phyloP scores from a whole-genome alignment of 92 coral and sea anemone species.

The Anthopleura xanthogrammica region DNA sequence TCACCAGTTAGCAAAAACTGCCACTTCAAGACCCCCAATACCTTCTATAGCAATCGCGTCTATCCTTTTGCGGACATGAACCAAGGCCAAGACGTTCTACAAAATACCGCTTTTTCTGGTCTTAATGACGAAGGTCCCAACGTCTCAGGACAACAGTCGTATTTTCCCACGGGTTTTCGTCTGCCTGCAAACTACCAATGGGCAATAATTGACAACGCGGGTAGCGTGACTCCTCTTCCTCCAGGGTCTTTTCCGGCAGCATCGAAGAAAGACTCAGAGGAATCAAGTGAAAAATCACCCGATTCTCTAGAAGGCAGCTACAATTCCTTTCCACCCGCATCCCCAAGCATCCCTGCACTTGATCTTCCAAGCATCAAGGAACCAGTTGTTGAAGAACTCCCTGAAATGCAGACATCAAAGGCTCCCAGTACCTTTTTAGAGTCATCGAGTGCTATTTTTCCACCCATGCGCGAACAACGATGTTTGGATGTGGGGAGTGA shows the following conservation, averaged over 20 bases:
- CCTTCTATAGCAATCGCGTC: background rate
- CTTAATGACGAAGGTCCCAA: background rate
- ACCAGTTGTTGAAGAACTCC: background rate
- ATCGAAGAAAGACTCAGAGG: background rate
- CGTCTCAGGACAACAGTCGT: background rate
- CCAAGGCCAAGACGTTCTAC: background rate
- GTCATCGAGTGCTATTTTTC: background rate
- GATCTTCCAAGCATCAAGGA: no score
- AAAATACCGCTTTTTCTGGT: background rate
- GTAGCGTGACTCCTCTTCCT: background rate
- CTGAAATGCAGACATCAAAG: background rate
- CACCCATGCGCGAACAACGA: background rate
- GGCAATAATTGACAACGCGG: slow-evolving; percentile 1
- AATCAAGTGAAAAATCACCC: background rate
- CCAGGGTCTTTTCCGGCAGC: background rate
- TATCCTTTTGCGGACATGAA: background rate
- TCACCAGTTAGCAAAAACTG: background rate
- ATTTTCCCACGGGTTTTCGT: background rate
- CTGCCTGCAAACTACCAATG: background rate
- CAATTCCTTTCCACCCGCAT: background rate
- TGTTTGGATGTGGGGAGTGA: background rate
- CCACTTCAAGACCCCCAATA: background rate
- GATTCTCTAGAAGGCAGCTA: background rate
- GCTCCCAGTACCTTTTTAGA: background rate
- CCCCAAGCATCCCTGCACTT: background rate